Conservation (phyloP, 2,888 invertebrate species). For the Lutraria lutraria region DNA sequence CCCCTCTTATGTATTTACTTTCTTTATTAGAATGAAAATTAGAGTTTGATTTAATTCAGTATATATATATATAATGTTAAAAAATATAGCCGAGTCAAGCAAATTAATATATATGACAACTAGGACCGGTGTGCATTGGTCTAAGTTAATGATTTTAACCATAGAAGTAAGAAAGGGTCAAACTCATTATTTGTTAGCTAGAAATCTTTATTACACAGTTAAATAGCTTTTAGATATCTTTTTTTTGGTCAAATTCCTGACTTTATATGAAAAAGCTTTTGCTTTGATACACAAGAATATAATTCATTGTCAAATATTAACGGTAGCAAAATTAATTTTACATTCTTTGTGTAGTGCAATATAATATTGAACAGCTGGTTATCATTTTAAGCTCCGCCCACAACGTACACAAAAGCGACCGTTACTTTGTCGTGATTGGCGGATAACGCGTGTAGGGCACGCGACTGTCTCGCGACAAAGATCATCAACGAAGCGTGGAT, state of each 20-base stretch:
- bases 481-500: conserved; percentile 48
- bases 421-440: conserved; percentile 59
- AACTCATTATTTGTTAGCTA: not conserved
- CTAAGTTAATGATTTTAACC: too few relatives aligned
- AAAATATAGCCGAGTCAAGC: too few relatives aligned
- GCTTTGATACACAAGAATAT: not conserved
- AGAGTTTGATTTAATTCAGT: too few relatives aligned
- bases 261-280: not conserved
- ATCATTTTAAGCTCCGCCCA: conserved; percentile 58
- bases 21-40: too few relatives aligned
- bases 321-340: conserved; percentile 22
- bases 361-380: conserved; percentile 52
- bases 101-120: too few relatives aligned
- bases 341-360: conserved; percentile 16
- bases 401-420: conserved; percentile 50
- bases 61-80: too few relatives aligned
- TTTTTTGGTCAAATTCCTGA: not conserved
- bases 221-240: not conserved
- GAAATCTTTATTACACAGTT: not conserved
- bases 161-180: not conserved
- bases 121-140: too few relatives aligned
- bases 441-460: conserved; percentile 66
- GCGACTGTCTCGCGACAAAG: conserved; percentile 66
- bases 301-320: not conserved
- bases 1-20: too few relatives aligned